phyloP scores from a whole-genome alignment of 1,140 invertebrate species.

The Brachionus angularis region DNA sequence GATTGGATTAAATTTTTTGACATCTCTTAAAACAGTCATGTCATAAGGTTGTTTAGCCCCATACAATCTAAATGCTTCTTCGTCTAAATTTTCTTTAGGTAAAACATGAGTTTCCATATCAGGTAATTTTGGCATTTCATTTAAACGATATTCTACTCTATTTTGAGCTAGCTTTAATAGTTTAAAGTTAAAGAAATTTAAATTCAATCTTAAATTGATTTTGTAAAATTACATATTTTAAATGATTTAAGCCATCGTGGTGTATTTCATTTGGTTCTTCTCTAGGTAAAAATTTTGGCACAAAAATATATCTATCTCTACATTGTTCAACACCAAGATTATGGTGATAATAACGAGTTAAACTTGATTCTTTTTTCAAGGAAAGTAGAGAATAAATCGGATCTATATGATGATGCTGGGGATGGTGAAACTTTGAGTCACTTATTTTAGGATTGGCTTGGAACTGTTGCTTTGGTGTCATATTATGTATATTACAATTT shows the following conservation, averaged over 20 bases:
- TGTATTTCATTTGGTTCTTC: slow-evolving; percentile 30
- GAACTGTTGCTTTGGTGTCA: slow-evolving; percentile 5
- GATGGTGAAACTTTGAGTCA: slow-evolving; percentile 2
- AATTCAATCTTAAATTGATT: background rate
- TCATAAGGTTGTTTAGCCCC: slow-evolving; percentile 29
- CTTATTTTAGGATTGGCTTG: slow-evolving; percentile 10
- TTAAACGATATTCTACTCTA: background rate
- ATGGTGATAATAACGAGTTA: slow-evolving; percentile 8
- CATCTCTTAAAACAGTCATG: slow-evolving; percentile 31
- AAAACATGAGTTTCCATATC: slow-evolving; percentile 38
- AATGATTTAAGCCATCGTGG: background rate
- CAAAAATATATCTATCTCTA: slow-evolving; percentile 40
- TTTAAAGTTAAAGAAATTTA: background rate
- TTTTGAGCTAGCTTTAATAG: slow-evolving; percentile 12
- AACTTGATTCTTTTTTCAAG: slow-evolving; percentile 26
- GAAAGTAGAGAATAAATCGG: slow-evolving; percentile 22
- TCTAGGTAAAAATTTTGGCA: slow-evolving; percentile 33
- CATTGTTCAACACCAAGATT: slow-evolving; percentile 14
- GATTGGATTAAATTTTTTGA: slow-evolving; percentile 37
- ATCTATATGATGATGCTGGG: slow-evolving; percentile 30
- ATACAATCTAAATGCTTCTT: slow-evolving; percentile 34
- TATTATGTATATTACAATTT: slow-evolving; percentile 3
- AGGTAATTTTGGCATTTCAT: slow-evolving; percentile 14
- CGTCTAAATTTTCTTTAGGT: slow-evolving; percentile 34
- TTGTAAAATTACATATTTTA: background rate